Conservation (phyloP, 2,113 vertebrate genomes). For the human (Homo sapiens) region GRCh38 chr13:113480001-113480500, state of each 20-base stretch:
- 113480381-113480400: not conserved
- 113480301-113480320: not conserved
- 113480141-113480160: not conserved
- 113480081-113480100: not conserved
- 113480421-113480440: not conserved
- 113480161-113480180: not conserved
- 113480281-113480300: not conserved
- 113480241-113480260: not conserved
- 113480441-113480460: not conserved
- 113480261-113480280: not conserved
- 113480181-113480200: conserved; percentile 19
- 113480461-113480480: not conserved
- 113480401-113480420: not conserved
- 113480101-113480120: not conserved
- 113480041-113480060: not conserved
- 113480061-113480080: not conserved
- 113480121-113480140: not conserved
- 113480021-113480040: not conserved
- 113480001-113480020: not conserved
- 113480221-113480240: not conserved
- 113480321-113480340: conserved; percentile 1
- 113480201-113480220: not conserved
- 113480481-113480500: not conserved
- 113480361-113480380: not conserved
- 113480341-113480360: not conserved